Percentiles rank a stretch among this genome's conserved stretches.
phyloP scores from a whole-genome alignment of 2,888 invertebrate species.

The Diloba caeruleocephala region DNA sequence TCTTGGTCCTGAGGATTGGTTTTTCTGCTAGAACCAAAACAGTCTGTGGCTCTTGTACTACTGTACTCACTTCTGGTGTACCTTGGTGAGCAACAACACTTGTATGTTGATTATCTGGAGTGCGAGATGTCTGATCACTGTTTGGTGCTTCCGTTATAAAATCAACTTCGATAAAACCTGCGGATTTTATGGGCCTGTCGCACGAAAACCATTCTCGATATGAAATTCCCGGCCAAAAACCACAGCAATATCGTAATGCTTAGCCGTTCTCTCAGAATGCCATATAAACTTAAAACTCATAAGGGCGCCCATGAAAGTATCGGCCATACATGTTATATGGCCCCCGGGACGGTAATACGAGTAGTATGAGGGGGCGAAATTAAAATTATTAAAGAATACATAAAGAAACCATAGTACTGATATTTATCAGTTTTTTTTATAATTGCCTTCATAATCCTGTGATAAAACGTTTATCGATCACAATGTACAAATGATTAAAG shows the following conservation, averaged over 20 bases:
- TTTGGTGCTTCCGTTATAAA: no score
- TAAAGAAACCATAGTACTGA: not conserved
- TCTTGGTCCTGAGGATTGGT: no score
- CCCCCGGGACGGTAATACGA: not conserved
- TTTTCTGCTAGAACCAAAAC: not conserved
- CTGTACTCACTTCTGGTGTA: no score
- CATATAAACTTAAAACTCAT: not conserved
- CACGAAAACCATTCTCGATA: no score
- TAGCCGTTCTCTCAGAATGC: no score
- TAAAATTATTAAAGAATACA: not conserved
- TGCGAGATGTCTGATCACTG: no score
- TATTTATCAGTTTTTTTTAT: not conserved
- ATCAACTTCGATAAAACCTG: not conserved
- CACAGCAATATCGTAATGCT: not conserved
- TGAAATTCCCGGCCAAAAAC: not conserved
- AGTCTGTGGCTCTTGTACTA: no score
- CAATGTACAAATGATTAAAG: not conserved
- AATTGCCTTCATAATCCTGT: not conserved
- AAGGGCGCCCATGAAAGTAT: not conserved
- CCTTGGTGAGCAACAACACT: no score
- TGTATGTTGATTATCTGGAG: not conserved
- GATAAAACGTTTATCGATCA: not conserved
- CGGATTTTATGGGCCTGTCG: no score
- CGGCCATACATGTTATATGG: not conserved
- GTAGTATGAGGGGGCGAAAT: not conserved